Base-by-base conservation (phyloP, 2,888 invertebrate genomes). In the Lamproptera curius region DNA sequence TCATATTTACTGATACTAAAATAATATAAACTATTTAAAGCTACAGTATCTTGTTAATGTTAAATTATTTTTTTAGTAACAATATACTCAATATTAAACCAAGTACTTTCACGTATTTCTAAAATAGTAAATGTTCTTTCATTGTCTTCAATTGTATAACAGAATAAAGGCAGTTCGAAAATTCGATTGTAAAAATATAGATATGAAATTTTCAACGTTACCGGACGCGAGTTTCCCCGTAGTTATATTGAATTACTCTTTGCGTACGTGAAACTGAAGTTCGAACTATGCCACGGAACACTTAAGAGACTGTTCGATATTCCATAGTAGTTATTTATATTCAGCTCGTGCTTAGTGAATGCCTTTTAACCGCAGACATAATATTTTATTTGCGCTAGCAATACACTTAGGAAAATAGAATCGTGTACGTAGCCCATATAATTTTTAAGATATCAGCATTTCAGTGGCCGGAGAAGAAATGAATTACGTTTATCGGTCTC, bases 341-440 rank as follows among this genome's bases (percentile, higher is more conserved):
- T 52, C 50, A 53, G 51, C 31, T 46, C 40, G 40, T 36, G 48
- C 26, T 50, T 42, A 55, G 44, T 50, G 48, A 54, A 41, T 40
- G 34, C 35, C 36, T 46, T 41, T 36, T 46, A 46, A 36, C 46
- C 41, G 28, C 46, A 46, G 35, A 46, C 35, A 36, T 55, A 50
- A 55, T 55, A 55, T 55, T 55, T 56, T 54, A 53, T 54, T 51
- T 46, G 45, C 43, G 50, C 48, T 49, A 34, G 37, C 42, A 54
- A 56, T 55, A 56, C 58, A 58, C 57, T 60, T 53, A 45, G 42
- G 52, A 43, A 58, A 55, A 60, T 57, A 57, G 55, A 54, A 51
- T 54, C 33, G 41, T 42, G 48, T 31, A 48, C 39, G 14, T 41
- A 50, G 36, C 14, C 38, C 44, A 50, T 48, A 43, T 46, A 42